phyloP scores from a whole-genome alignment of 2,888 invertebrate genomes.

The Malacosoma neustria region DNA sequence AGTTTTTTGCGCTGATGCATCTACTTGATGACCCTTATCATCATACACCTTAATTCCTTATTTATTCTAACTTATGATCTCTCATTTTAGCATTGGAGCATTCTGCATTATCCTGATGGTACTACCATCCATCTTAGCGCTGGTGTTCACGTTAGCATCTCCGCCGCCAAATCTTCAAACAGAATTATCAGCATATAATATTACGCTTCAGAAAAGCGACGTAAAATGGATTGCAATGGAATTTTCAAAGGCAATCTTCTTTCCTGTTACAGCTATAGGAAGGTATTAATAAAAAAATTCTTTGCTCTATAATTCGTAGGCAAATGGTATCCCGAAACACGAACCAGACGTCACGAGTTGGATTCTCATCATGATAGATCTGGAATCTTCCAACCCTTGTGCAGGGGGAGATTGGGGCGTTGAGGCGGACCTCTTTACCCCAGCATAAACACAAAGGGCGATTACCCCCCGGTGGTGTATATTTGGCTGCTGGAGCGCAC shows the following conservation, averaged over 20 bases:
- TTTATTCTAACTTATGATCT: too few relatives aligned
- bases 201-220: constrained; percentile 55
- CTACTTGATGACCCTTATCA: too few relatives aligned
- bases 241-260: constrained; percentile 64
- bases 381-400: too few relatives aligned
- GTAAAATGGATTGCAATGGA: constrained; percentile 60
- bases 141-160: constrained; percentile 74
- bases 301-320: background rate
- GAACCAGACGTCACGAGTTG: too few relatives aligned
- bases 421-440: too few relatives aligned
- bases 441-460: too few relatives aligned
- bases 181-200: constrained; percentile 45
- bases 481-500: too few relatives aligned
- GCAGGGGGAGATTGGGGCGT: too few relatives aligned
- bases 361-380: too few relatives aligned
- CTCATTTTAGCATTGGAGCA: constrained; percentile 33
- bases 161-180: constrained; percentile 72
- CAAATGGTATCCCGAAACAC: constrained; percentile 4
- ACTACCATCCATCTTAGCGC: constrained; percentile 74
- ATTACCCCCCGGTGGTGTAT: too few relatives aligned
- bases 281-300: constrained; percentile 46
- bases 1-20: too few relatives aligned
- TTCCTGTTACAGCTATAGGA: constrained; percentile 78
- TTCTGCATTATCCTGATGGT: constrained; percentile 49
- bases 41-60: too few relatives aligned